Percentiles rank a stretch among this genome's conserved stretches.
Conservation (phyloP, 2,888 invertebrate genomes). For the Laspeyria flexula region DNA sequence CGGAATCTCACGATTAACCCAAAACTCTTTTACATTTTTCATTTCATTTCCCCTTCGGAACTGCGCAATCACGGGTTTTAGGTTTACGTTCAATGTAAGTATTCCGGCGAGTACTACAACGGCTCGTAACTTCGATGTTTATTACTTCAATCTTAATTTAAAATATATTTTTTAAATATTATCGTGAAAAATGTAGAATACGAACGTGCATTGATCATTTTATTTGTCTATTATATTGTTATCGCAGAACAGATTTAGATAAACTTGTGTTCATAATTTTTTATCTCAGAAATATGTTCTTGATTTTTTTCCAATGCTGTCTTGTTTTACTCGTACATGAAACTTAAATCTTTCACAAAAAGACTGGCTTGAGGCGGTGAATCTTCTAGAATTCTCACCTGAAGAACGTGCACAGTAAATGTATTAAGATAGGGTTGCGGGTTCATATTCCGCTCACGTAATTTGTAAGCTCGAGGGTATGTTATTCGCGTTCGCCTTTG, state of each 20-base stretch:
- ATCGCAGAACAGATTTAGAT: not conserved
- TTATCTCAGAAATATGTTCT: not conserved
- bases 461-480: conserved; percentile 9
- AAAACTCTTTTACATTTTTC: conserved; percentile 34
- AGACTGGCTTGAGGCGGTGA: no score
- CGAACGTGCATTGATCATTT: not conserved
- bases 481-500: conserved; percentile 29
- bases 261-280: not conserved
- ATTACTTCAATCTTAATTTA: not conserved
- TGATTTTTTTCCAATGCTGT: not conserved
- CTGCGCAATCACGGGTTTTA: conserved; percentile 6
- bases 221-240: not conserved
- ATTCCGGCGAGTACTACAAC: conserved; percentile 9
- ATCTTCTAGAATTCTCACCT: no score
- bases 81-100: conserved; percentile 10
- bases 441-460: conserved; percentile 32
- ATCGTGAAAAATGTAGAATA: not conserved
- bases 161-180: not conserved
- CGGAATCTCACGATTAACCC: conserved; percentile 18
- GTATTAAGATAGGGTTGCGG: conserved; percentile 22
- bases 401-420: no score
- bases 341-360: no score
- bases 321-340: not conserved
- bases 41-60: conserved; percentile 31
- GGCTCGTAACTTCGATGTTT: conserved; percentile 13